These are phyloP conservation scores for Salvator merianae DNA, from an alignment of 2,113 vertebrate species.

Conservation along the genomic window DNA sequence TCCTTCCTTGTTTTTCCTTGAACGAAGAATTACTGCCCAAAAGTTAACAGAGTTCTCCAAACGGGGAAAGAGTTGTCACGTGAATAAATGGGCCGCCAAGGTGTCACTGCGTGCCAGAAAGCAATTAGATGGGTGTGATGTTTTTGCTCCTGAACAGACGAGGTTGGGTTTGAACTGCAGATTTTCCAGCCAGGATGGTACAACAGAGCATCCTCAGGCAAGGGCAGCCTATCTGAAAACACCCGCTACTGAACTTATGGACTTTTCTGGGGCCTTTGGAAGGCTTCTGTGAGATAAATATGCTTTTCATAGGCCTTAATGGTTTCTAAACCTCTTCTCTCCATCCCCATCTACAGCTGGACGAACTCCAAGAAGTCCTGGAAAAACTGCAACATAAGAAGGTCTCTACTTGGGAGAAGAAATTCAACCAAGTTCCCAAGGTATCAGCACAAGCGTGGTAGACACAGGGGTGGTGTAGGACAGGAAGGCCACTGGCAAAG, in stretches of 20 bases:
- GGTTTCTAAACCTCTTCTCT: too few relatives aligned
- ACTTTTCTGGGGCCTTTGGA: background rate
- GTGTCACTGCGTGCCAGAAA: too few relatives aligned
- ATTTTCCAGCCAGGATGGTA: too few relatives aligned
- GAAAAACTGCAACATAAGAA: constrained; percentile 48
- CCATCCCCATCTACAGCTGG: constrained; percentile 11
- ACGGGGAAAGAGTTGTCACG: too few relatives aligned
- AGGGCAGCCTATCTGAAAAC: background rate
- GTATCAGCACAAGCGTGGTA: background rate
- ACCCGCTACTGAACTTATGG: background rate
- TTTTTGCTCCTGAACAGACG: too few relatives aligned
- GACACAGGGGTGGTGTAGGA: accelerated
- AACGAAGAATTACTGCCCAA: too few relatives aligned
- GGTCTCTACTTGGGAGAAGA: constrained; percentile 36
- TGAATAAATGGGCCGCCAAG: too few relatives aligned
- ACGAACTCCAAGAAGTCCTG: constrained; percentile 43
- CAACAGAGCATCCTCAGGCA: background rate
- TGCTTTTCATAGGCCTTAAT: background rate
- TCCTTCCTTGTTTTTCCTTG: too few relatives aligned
- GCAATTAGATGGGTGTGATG: too few relatives aligned
- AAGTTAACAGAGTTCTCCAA: too few relatives aligned
- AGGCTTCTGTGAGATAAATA: background rate
- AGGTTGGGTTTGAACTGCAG: too few relatives aligned
- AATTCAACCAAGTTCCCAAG: constrained; percentile 46
- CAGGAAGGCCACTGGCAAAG: background rate